A percentile compares a stretch with the other conserved stretches of the same genome.
These are phyloP conservation scores for Epirrhoe alternata DNA, from an alignment of 2,888 invertebrate species.

Conservation along the genomic window DNA sequence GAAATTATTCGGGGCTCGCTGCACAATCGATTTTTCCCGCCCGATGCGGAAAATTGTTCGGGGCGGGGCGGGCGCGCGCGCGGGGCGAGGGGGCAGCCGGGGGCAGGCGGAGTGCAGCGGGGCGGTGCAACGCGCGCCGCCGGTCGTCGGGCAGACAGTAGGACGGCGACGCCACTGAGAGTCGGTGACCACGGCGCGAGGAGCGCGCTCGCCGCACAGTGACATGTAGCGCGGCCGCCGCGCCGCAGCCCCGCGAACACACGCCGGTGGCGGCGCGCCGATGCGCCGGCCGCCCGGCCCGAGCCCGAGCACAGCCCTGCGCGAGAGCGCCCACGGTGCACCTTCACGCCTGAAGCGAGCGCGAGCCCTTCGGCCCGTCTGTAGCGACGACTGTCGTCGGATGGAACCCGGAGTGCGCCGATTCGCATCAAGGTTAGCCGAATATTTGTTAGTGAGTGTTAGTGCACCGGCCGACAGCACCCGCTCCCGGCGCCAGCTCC, in stretches of 20 bases:
- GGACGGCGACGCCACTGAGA: slow-evolving; percentile 84
- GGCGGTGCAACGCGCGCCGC: slow-evolving; percentile 83
- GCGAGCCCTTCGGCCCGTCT: slow-evolving; percentile 79
- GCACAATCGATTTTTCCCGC: slow-evolving; percentile 86
- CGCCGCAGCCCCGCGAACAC: slow-evolving; percentile 78
- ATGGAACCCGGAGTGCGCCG: slow-evolving; percentile 85
- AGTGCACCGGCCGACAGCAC: slow-evolving; percentile 66
- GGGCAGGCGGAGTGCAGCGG: slow-evolving; percentile 83
- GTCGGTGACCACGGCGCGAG: slow-evolving; percentile 83
- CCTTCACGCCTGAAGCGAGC: slow-evolving; percentile 71
- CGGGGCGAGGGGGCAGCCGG: slow-evolving; percentile 64
- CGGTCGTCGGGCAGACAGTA: slow-evolving; percentile 82
- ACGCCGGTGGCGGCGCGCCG: slow-evolving; percentile 80
- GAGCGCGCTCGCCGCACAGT: slow-evolving; percentile 82
- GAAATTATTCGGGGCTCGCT: slow-evolving; percentile 84
- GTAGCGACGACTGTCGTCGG: slow-evolving; percentile 79
- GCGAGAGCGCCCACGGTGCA: slow-evolving; percentile 52
- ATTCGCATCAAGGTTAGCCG: slow-evolving; percentile 85
- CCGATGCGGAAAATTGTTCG: slow-evolving; percentile 85
- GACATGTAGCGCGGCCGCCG: slow-evolving; percentile 82
- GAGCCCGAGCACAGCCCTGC: slow-evolving; percentile 67
- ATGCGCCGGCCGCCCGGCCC: slow-evolving; percentile 79
- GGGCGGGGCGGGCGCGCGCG: slow-evolving; percentile 79
- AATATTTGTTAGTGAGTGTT: slow-evolving; percentile 83
- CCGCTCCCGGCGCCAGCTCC: slow-evolving; percentile 65